Conservation (phyloP, 2,797 vertebrate genomes). For the Chrosomus eos region DNA sequence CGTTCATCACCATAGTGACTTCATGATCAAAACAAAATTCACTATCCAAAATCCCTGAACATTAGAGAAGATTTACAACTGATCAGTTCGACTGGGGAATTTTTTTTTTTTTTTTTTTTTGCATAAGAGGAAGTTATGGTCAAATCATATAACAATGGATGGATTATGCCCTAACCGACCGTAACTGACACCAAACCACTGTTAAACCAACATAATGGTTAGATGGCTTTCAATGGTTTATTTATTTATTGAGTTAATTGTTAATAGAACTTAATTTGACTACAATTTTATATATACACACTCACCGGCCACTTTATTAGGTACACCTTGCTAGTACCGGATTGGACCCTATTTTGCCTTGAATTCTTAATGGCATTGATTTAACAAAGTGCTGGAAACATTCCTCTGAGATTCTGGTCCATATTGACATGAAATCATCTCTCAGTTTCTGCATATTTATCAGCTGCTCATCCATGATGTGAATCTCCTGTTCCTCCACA, state of each 20-base stretch:
- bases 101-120: no score
- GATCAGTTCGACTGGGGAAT: background rate
- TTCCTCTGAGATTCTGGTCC: background rate
- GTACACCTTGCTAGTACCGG: background rate
- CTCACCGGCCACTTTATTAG: background rate
- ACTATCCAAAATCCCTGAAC: background rate
- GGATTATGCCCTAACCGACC: background rate
- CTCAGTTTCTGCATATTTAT: constrained; percentile 68
- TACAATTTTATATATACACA: background rate
- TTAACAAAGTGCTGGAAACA: background rate
- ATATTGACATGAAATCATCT: constrained; percentile 60
- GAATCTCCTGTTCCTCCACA: constrained; percentile 46
- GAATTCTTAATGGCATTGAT: no score
- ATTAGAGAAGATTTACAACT: no score
- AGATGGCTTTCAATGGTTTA: background rate
- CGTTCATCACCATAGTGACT: background rate
- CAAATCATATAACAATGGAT: background rate
- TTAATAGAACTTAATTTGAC: background rate
- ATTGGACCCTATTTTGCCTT: no score
- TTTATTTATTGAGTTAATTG: background rate
- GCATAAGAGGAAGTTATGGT: background rate
- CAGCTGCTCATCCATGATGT: constrained; percentile 30
- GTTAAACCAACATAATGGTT: background rate
- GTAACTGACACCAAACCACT: background rate
- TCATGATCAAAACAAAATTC: background rate